phyloP scores from a whole-genome alignment of 2,888 invertebrate species.

The Dynastes maya region DNA sequence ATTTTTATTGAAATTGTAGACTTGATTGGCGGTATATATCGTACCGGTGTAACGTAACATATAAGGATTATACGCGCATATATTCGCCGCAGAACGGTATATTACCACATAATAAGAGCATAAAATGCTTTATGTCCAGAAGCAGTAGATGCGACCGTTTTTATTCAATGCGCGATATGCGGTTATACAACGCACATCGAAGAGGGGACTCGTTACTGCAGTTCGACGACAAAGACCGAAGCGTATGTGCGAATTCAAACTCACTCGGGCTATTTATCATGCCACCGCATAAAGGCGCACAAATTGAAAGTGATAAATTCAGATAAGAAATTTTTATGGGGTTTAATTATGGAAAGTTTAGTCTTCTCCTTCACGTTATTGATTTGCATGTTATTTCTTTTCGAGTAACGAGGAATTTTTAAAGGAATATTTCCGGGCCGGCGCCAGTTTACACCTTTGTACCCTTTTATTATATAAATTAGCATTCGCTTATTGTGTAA shows the following conservation, averaged over 20 bases:
- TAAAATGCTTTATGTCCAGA: constrained; percentile 24
- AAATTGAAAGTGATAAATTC: constrained; percentile 14
- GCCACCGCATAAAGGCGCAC: background rate
- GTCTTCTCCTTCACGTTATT: background rate
- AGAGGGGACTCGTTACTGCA: background rate
- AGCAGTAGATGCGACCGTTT: constrained; percentile 4
- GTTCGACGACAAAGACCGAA: background rate
- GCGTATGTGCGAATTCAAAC: background rate
- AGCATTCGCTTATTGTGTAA: too few species aligned
- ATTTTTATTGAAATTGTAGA: background rate
- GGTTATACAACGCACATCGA: constrained; percentile 1
- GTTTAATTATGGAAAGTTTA: constrained; percentile 9
- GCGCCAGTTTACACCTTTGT: background rate
- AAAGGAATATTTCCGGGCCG: too few species aligned
- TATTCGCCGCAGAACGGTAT: constrained; percentile 9
- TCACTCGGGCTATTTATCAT: constrained; percentile 6
- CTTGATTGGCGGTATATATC: background rate
- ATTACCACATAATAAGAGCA: constrained; percentile 25
- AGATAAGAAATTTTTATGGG: constrained; percentile 18
- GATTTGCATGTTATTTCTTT: background rate
- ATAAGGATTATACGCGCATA: background rate
- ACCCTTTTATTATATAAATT: background rate
- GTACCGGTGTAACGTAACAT: background rate
- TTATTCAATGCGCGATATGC: constrained; percentile 9
- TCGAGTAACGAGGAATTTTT: too few species aligned